Conservation (phyloP, 92 coral and sea anemone genomes). For the Zoanthus sociatus region DNA sequence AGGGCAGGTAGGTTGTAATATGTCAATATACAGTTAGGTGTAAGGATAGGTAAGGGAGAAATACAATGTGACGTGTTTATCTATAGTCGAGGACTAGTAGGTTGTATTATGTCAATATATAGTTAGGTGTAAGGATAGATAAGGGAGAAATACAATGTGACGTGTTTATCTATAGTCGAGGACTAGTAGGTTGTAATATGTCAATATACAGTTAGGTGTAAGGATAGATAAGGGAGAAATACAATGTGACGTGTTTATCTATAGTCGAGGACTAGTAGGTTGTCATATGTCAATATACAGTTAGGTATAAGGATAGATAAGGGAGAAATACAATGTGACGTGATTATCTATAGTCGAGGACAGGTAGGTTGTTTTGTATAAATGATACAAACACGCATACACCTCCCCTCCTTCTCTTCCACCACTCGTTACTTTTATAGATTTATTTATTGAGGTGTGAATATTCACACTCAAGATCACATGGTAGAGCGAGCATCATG, state of each 20-base stretch:
- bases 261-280: background rate
- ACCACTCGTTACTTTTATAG: too few relatives aligned
- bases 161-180: background rate
- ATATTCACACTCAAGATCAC: too few relatives aligned
- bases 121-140: background rate
- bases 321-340: too few relatives aligned
- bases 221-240: background rate
- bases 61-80: background rate
- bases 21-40: background rate
- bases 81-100: slow-evolving; percentile 54
- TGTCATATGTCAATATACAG: too few relatives aligned
- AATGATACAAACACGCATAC: too few relatives aligned
- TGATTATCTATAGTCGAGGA: too few relatives aligned
- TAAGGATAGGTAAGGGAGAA: background rate
- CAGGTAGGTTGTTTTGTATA: too few relatives aligned
- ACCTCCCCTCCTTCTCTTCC: too few relatives aligned
- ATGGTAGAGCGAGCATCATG: too few relatives aligned
- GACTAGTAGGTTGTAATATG: slow-evolving; percentile 52
- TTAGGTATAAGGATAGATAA: background rate
- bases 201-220: background rate
- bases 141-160: background rate
- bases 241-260: background rate
- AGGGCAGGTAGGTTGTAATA: slow-evolving; percentile 54
- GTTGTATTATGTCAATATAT: background rate
- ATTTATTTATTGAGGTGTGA: too few relatives aligned